phyloP scores from a whole-genome alignment of 2,888 invertebrate genomes.

The Brenthis daphne region DNA sequence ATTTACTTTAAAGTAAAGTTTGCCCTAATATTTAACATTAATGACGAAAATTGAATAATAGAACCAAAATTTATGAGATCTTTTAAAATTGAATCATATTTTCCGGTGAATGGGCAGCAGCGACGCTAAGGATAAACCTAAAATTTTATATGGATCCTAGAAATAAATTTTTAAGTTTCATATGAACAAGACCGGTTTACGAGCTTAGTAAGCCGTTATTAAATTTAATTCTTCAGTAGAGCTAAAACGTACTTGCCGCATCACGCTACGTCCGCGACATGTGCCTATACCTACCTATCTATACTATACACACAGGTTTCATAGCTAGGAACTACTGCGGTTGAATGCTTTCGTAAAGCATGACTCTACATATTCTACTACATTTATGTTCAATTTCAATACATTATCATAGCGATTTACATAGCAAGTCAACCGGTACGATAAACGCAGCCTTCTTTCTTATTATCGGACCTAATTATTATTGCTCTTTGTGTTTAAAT shows the following conservation, averaged over 20 bases:
- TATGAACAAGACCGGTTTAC: background rate
- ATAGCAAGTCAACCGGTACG: slow-evolving; percentile 62
- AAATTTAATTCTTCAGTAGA: slow-evolving; percentile 38
- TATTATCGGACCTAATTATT: slow-evolving; percentile 78
- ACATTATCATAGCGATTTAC: slow-evolving; percentile 79
- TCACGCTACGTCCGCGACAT: slow-evolving; percentile 56
- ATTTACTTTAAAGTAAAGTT: too few species aligned
- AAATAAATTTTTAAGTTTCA: background rate
- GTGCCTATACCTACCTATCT: slow-evolving; percentile 38
- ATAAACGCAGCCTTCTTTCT: slow-evolving; percentile 65
- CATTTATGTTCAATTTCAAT: slow-evolving; percentile 71
- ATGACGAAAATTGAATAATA: too few species aligned
- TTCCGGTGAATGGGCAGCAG: background rate
- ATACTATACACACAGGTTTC: slow-evolving; percentile 54
- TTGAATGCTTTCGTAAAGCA: slow-evolving; percentile 60
- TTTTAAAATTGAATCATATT: background rate
- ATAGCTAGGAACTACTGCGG: slow-evolving; percentile 55
- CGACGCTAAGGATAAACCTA: background rate
- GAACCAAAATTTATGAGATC: background rate
- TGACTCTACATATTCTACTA: slow-evolving; percentile 75
- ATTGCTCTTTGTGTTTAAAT: slow-evolving; percentile 78
- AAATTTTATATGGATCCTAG: background rate
- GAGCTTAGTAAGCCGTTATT: slow-evolving; percentile 3
- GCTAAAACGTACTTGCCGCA: slow-evolving; percentile 58
- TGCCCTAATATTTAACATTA: too few species aligned